Conservation (phyloP, 2,797 vertebrate genomes). For the Lophius americanus region DNA sequence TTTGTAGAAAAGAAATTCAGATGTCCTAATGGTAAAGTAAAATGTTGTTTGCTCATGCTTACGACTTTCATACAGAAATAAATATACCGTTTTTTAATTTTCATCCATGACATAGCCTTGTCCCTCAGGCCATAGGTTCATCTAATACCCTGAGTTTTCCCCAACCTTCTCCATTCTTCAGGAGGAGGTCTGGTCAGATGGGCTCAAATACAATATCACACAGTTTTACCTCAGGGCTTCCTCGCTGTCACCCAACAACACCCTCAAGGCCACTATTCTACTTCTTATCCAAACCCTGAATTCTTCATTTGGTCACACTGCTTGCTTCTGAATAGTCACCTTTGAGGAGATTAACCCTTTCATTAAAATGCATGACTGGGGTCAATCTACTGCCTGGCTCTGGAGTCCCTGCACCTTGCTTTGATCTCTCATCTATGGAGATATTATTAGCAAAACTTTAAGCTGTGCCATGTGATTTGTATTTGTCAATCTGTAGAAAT, state of each 20-base stretch:
- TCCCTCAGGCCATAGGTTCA: constrained; percentile 58
- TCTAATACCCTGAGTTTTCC: constrained; percentile 42
- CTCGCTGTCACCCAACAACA: constrained; percentile 86
- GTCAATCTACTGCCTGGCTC: constrained; percentile 94
- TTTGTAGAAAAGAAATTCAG: constrained; percentile 14
- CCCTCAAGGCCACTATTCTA: constrained; percentile 77
- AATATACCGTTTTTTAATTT: constrained; percentile 43
- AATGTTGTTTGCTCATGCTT: too few species aligned
- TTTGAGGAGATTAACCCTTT: constrained; percentile 99
- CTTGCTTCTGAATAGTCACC: constrained; percentile 98
- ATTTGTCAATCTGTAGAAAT: constrained; percentile 99
- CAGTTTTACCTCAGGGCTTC: constrained; percentile 87
- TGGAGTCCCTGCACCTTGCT: constrained; percentile 85
- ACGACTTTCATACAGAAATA: too few species aligned
- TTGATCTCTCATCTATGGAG: constrained; percentile 99
- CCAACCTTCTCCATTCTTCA: constrained; percentile 48
- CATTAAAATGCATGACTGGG: constrained; percentile 95
- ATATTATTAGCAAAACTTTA: constrained; percentile 98
- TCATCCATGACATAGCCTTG: constrained; percentile 54
- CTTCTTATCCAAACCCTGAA: constrained; percentile 88
- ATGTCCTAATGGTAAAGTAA: constrained; percentile 30
- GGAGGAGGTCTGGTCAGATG: constrained; percentile 68
- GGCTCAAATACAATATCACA: constrained; percentile 78
- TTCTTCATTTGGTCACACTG: constrained; percentile 99
- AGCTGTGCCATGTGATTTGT: constrained; percentile 98